A percentile compares a stretch with the other conserved stretches of the same genome.
Conservation (phyloP, 1,140 invertebrate species). For the Macrotrachela quadricornifera region DNA sequence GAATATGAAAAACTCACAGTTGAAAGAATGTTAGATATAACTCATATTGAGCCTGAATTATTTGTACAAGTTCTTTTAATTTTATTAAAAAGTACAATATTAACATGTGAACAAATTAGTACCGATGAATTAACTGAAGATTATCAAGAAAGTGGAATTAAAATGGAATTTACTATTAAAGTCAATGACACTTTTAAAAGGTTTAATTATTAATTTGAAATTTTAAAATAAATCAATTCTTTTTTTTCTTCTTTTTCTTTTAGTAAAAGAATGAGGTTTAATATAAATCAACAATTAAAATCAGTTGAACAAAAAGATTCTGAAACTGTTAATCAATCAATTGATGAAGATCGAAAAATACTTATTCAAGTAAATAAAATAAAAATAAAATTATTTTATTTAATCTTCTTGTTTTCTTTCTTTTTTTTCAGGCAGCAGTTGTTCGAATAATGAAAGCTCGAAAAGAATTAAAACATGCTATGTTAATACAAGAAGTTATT, state of each 20-base stretch:
- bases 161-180: too few relatives aligned
- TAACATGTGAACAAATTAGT: slow-evolving; percentile 22
- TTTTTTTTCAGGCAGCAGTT: slow-evolving; percentile 49
- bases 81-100: slow-evolving; percentile 64
- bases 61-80: slow-evolving; percentile 49
- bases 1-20: slow-evolving; percentile 58
- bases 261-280: slow-evolving; percentile 87
- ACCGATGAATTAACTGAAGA: too few relatives aligned
- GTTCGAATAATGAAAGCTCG: slow-evolving; percentile 99
- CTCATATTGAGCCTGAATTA: slow-evolving; percentile 56
- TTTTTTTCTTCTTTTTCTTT: slow-evolving; percentile 16
- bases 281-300: slow-evolving; percentile 94
- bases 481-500: slow-evolving; percentile 79
- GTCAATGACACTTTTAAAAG: too few relatives aligned
- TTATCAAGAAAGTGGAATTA: too few relatives aligned
- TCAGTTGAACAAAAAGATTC: slow-evolving; percentile 86
- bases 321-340: slow-evolving; percentile 87
- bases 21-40: slow-evolving; percentile 61
- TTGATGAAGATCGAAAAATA: slow-evolving; percentile 90
- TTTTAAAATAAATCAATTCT: too few relatives aligned
- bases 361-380: slow-evolving; percentile 48
- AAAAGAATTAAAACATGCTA: slow-evolving; percentile 80
- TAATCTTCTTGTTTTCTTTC: too few relatives aligned
- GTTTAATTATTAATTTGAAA: too few relatives aligned
- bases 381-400: too few relatives aligned